These are phyloP conservation scores for Phocides pigmalion DNA, from an alignment of 1,140 invertebrate species.

Conservation along the genomic window DNA sequence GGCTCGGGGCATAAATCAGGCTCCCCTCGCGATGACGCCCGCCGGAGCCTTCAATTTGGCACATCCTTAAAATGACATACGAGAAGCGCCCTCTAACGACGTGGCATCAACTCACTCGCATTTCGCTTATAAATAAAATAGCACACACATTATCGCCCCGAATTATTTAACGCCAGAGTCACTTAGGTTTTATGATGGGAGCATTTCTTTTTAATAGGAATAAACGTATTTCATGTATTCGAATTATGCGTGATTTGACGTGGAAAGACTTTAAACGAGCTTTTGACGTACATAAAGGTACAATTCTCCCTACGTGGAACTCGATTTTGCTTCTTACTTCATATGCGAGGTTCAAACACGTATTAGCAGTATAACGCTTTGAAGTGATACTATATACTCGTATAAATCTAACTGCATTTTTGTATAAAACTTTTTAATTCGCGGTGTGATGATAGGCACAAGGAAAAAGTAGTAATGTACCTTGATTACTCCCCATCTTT, in stretches of 20 bases:
- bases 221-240: conserved; percentile 26
- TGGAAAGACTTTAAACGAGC: conserved; percentile 7
- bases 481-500: too few relatives aligned
- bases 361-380: too few relatives aligned
- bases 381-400: too few relatives aligned
- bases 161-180: conserved; percentile 39
- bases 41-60: conserved; percentile 81
- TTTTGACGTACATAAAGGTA: neutral
- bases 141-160: conserved; percentile 52
- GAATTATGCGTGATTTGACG: conserved; percentile 8
- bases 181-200: conserved; percentile 29
- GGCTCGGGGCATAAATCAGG: conserved; percentile 76
- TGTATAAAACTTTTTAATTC: too few relatives aligned
- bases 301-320: neutral
- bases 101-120: conserved; percentile 60
- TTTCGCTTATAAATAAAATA: conserved; percentile 62
- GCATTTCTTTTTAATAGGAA: conserved; percentile 29
- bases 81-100: conserved; percentile 77
- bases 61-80: conserved; percentile 84
- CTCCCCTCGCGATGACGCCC: conserved; percentile 75
- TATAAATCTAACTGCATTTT: too few relatives aligned
- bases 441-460: too few relatives aligned
- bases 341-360: neutral
- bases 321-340: neutral
- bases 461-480: too few relatives aligned